phyloP scores from a whole-genome alignment of 2,797 vertebrate species.

The Dicrostonyx torquatus region DNA sequence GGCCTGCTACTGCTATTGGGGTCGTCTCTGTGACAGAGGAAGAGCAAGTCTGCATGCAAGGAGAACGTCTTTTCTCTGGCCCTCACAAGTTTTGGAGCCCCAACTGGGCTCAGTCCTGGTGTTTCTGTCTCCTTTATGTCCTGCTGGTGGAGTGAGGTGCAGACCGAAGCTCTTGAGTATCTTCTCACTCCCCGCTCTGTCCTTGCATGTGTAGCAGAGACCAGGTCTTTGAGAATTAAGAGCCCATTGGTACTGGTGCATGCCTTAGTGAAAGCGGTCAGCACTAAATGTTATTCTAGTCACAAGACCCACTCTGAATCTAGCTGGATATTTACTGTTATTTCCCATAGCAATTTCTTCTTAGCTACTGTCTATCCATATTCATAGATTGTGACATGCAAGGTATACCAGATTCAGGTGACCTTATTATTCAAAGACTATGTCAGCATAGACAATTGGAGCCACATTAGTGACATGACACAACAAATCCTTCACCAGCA shows the following conservation, averaged over 20 bases:
- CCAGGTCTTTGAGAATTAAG: neutral
- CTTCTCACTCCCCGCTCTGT: neutral
- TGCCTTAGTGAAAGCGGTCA: neutral
- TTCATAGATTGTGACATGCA: neutral
- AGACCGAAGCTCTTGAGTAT: neutral
- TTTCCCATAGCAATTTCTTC: neutral
- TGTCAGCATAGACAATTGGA: neutral
- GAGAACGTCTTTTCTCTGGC: neutral
- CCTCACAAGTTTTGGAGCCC: neutral
- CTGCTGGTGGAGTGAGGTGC: neutral
- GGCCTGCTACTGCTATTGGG: neutral
- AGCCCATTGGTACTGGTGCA: neutral
- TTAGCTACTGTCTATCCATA: neutral
- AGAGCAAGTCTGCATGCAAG: neutral
- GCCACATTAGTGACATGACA: neutral
- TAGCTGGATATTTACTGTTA: neutral
- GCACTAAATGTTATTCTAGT: neutral
- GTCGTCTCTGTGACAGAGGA: neutral
- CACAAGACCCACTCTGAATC: neutral
- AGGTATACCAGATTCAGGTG: neutral
- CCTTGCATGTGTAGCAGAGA: no score
- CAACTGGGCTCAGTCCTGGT: neutral
- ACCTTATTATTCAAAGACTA: neutral
- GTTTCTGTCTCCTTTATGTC: neutral
- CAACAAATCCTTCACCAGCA: neutral